Evolutionary conservation across 1,140 invertebrate species (phyloP).

Genomic region (Wasmannia auropunctata): DNA sequence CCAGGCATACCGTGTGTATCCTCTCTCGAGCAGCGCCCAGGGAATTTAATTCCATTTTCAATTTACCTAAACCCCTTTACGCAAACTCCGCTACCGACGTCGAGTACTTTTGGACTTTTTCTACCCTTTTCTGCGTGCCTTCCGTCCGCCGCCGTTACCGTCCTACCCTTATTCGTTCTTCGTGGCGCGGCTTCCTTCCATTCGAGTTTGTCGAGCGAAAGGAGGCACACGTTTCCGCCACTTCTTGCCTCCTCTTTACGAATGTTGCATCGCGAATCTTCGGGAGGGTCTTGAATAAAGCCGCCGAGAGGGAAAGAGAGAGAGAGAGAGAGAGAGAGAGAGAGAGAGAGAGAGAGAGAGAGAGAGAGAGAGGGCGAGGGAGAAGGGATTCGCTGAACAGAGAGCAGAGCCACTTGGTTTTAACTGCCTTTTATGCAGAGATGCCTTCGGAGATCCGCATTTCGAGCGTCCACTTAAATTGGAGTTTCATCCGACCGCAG

Average conservation of each 20-base stretch:
- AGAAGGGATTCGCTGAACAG: not conserved
- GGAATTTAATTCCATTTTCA: constrained; percentile 82
- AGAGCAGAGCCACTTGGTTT: constrained; percentile 39
- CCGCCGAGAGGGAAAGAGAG: not conserved
- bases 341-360: not conserved
- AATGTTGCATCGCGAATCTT: constrained; percentile 52
- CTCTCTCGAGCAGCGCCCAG: constrained; percentile 66
- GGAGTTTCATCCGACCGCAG: constrained; percentile 2
- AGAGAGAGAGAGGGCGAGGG: no score
- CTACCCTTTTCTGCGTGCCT: constrained; percentile 46
- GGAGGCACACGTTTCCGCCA: constrained; percentile 16
- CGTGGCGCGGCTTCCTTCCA: constrained; percentile 24
- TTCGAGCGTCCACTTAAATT: constrained; percentile 22
- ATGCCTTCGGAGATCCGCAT: constrained; percentile 27
- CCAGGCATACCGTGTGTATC: constrained; percentile 62
- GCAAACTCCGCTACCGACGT: constrained; percentile 69
- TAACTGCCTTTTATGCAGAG: constrained; percentile 45
- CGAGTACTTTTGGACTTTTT: constrained; percentile 64
- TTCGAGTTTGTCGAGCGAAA: constrained; percentile 41
- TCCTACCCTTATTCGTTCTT: constrained; percentile 14
- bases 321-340: not conserved
- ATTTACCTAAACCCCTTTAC: constrained; percentile 78
- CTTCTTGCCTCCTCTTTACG: not conserved
- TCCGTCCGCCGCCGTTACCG: not conserved
- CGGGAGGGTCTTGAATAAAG: constrained; percentile 28